These are phyloP conservation scores for Pollenia griseotomentosa DNA, from an alignment of 2,888 invertebrate genomes.

Conservation along the genomic window DNA sequence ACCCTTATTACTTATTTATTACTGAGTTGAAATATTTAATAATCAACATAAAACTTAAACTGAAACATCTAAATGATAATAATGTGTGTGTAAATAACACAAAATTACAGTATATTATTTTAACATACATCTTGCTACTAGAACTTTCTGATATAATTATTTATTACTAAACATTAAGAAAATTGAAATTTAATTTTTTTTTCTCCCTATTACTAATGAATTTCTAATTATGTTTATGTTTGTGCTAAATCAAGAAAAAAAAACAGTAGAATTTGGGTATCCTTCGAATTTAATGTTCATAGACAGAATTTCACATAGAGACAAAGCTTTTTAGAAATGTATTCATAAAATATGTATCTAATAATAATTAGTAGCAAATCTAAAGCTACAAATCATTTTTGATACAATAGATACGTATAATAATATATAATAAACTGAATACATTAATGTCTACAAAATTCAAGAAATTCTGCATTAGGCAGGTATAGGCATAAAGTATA, in stretches of 20 bases:
- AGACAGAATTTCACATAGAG: neutral
- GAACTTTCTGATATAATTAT: neutral
- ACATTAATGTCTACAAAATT: constrained; percentile 2
- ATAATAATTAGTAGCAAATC: constrained; percentile 43
- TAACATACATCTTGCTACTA: neutral
- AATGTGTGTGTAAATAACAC: neutral
- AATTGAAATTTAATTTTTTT: neutral
- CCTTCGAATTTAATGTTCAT: no score
- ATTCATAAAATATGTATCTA: constrained; percentile 23
- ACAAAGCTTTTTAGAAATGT: neutral
- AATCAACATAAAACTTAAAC: no score
- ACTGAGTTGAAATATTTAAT: no score
- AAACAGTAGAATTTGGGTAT: no score
- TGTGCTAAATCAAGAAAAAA: neutral
- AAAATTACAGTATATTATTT: constrained; percentile 2
- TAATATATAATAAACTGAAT: constrained; percentile 2
- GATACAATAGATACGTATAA: neutral
- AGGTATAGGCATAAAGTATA: neutral
- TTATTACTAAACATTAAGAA: constrained; percentile 8
- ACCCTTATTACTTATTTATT: no score
- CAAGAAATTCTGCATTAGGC: neutral
- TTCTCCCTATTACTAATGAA: neutral
- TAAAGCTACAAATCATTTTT: constrained; percentile 26
- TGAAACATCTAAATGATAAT: no score
- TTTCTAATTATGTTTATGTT: neutral